Conservation (phyloP, 2,797 vertebrate species). For the Poliocrania exsul region DNA sequence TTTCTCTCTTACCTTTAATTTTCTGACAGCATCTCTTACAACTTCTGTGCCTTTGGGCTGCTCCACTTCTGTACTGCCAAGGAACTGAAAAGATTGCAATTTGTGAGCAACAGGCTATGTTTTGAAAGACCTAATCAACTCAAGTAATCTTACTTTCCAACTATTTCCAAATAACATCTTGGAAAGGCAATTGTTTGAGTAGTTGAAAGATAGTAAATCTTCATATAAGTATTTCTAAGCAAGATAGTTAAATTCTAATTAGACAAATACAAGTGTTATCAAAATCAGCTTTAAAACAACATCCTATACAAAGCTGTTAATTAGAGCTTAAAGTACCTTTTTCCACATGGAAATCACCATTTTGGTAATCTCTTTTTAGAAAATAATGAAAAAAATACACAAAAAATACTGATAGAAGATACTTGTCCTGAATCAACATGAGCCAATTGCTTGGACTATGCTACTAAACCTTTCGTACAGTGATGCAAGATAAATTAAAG, state of each 20-base stretch:
- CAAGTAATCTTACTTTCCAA: background rate
- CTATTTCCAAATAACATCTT: background rate
- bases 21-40: constrained; percentile 95
- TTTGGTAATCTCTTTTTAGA: background rate
- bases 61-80: constrained; percentile 96
- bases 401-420: background rate
- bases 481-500: background rate
- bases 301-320: background rate
- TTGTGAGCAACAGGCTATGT: constrained; percentile 31
- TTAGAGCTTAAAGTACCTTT: background rate
- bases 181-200: background rate
- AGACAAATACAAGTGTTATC: background rate
- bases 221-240: background rate
- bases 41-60: constrained; percentile 97
- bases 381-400: background rate
- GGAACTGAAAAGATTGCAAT: constrained; percentile 82
- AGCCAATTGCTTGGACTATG: background rate
- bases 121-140: background rate
- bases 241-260: background rate
- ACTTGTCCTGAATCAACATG: background rate
- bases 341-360: background rate
- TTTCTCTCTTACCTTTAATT: constrained; percentile 88
- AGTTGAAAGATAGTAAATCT: background rate
- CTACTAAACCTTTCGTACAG: background rate
- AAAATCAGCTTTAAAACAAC: background rate